Base-by-base conservation (phyloP, 2,888 invertebrate genomes). In the Lasioglossum figueresi region DNA sequence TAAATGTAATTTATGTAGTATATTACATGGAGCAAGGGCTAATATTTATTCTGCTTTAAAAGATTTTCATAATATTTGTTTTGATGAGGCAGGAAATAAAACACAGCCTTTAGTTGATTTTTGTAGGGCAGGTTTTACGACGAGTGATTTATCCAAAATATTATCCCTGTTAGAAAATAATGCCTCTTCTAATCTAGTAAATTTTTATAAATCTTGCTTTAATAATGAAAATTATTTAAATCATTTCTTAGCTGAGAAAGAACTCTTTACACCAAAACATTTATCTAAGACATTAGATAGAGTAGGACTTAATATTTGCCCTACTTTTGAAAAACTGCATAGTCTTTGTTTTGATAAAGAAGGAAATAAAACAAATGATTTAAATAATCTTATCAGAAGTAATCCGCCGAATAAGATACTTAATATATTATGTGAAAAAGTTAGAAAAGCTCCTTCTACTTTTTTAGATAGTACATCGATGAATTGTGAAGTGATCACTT, bases 141-240 rank as follows among this genome's bases (percentile, higher is more conserved):
- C 89, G 76, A 70, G 85, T 86, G 43, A 91, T 90, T 88, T 94
- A 90, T 93, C 93, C n/a, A 90, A 83, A 86, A 91, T 93, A 91
- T 89, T 93, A 90, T 84, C 85, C 84, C 85, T 90, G 91, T 82
- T 92, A 83, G 92, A 93, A 91, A 92, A 88, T 63, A 81, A 84
- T 90, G 89, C 92, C 56, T 23, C 91, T 88, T 91, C 73, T 87
- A 89, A 87, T 85, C 92, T 93, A 84, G 91, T 73, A 88, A 91
- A 91, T 80, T 93, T 93, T 85, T 92, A 93, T 84, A 88, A 89
- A 90, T 78, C 63, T 70, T 93, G 92, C 90, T 93, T 93, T 90
- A 75, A 79, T 66, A 23, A 89, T 77, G 85, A 89, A 80, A 92
- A 92, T 91, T 92, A 92, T 91, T 91, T 92, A 88, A 76, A 91